phyloP scores from a whole-genome alignment of 2,888 invertebrate species.

The Zhuqinia jingwanae region DNA sequence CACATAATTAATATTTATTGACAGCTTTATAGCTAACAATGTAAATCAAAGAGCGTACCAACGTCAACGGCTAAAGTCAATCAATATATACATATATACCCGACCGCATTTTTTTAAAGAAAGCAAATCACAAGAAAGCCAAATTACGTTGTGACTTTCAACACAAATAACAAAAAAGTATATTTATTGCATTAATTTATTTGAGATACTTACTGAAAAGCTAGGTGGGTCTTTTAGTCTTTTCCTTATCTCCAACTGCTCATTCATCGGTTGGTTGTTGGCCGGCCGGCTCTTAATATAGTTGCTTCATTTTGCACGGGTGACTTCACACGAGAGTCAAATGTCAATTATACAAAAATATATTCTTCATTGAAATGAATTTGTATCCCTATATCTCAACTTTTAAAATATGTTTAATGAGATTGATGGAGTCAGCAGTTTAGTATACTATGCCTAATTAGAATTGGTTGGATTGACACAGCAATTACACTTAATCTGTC shows the following conservation, averaged over 20 bases:
- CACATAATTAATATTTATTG: constrained; percentile 10
- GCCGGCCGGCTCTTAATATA: constrained; percentile 21
- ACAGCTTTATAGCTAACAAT: background rate
- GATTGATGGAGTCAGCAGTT: constrained; percentile 2
- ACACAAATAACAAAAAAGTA: background rate
- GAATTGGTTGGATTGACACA: too few species aligned
- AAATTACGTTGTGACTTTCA: constrained; percentile 8
- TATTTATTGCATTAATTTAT: background rate
- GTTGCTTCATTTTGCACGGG: constrained; percentile 48
- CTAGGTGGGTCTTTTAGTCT: background rate
- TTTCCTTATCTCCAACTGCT: background rate
- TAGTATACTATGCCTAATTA: background rate
- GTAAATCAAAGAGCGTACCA: background rate
- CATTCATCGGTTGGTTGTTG: constrained; percentile 3
- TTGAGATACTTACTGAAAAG: background rate
- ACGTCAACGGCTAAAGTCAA: background rate
- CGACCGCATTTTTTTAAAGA: background rate
- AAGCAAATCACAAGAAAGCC: background rate
- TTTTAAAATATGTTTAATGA: too few species aligned
- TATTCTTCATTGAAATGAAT: background rate
- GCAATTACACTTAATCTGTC: too few species aligned
- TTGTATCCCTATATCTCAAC: background rate
- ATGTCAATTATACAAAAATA: background rate
- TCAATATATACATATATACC: background rate
- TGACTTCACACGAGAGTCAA: constrained; percentile 48